A percentile compares a stretch with the other conserved stretches of the same genome.
Evolutionary conservation across 2,797 vertebrate genomes (phyloP).

Genomic region (Epinephelus malabaricus): DNA sequence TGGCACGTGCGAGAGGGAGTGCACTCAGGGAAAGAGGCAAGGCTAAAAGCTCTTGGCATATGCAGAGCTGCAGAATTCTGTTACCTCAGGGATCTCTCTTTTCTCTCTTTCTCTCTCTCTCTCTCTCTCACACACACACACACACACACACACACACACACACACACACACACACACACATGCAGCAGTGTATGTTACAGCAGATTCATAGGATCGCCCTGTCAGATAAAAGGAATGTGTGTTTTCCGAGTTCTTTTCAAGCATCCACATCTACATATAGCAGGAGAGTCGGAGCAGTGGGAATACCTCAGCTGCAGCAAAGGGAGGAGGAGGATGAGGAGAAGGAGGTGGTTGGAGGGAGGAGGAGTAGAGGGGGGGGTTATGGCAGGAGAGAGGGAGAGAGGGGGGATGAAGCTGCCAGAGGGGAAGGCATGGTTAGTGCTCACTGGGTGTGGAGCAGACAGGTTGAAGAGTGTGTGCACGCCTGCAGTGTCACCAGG

Average conservation of each 20-base stretch:
- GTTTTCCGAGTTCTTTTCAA: constrained; percentile 42
- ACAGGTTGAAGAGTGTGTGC: constrained; percentile 72
- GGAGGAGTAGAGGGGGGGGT: constrained; percentile 25
- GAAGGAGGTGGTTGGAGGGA: constrained; percentile 39
- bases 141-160: background rate
- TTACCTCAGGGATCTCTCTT: constrained; percentile 27
- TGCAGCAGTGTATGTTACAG: background rate
- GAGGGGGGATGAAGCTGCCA: constrained; percentile 60
- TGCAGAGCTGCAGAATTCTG: constrained; percentile 46
- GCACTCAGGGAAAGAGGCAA: constrained; percentile 36
- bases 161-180: background rate
- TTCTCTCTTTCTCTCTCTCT: background rate
- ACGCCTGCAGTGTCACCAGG: constrained; percentile 48
- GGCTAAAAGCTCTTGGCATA: constrained; percentile 56
- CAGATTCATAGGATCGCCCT: background rate
- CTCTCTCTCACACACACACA: background rate
- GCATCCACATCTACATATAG: constrained; percentile 44
- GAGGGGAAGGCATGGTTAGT: constrained; percentile 78
- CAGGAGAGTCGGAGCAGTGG: constrained; percentile 46
- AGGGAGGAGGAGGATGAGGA: constrained; percentile 47
- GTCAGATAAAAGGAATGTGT: constrained; percentile 4
- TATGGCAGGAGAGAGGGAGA: constrained; percentile 60
- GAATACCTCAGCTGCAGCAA: constrained; percentile 70
- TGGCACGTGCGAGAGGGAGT: background rate
- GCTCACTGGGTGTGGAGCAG: constrained; percentile 74